Evolutionary conservation across 2,888 invertebrate species (phyloP), one percentile per base, ranked within the genome.

Genomic region (Morpho helenor): DNA sequence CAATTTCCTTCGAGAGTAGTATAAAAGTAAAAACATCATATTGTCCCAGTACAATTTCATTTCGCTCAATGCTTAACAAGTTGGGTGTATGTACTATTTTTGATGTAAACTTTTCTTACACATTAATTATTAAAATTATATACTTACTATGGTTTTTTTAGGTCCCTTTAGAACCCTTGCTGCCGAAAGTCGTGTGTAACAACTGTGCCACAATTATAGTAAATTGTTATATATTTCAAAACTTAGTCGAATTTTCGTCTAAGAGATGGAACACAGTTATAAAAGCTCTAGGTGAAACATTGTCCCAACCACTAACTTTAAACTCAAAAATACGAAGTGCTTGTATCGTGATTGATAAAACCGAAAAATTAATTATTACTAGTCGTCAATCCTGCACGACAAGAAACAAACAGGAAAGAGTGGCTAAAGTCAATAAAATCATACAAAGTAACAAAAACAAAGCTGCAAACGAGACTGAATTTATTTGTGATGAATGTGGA

Each of bases 101-200:
- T 23, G 41, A 31, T 31, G 31, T 31, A 31, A 31, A 3, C 5
- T 31, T 31, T 31, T 31, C 31, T 5, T 31, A 31, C 3, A 31
- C 31, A 31, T 31, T 49, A 31, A 1, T 16, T 1, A 44, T 40
- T 7, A 10, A 47, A 49, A 47, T 40, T 42, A 40, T 39, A 31
- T 31, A 31, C 31, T 31, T 31, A 31, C 8, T 43, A n/a, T 52
- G 22, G 51, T 54, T 58, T 65, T 79, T 77, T 2, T 73, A 87
- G 84, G 68, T 83, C 0, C 46, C 63, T 2, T 52, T 62, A 23
- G 86, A 86, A 53, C 62, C 68, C 0, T 64, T 63, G 7, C 63
- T 88, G 9, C 87, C 88, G 2, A 73, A 80, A 67, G 72, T 77
- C 0, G 52, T 88, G 1, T 88, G 88, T 55, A 60, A 63, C 44